A percentile compares a stretch with the other conserved stretches of the same genome.
Conservation (phyloP, 2,797 vertebrate genomes). For the Sarcophilus harrisii region DNA sequence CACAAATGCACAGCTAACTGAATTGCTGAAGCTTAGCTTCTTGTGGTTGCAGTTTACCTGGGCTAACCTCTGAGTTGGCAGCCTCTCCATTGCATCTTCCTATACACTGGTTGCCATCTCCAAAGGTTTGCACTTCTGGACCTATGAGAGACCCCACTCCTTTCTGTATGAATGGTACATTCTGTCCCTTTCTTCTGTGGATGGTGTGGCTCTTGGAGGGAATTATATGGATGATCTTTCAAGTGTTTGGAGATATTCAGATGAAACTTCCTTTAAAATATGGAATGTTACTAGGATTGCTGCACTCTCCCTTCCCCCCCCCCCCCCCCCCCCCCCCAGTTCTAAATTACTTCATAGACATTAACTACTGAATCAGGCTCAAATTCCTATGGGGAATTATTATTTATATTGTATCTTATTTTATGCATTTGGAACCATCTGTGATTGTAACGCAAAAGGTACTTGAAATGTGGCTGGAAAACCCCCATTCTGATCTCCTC, state of each 20-base stretch:
- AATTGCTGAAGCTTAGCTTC: background rate
- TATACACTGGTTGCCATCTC: background rate
- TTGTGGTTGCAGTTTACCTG: background rate
- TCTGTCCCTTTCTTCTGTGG: background rate
- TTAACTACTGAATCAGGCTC: background rate
- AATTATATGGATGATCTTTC: background rate
- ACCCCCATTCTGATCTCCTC: background rate
- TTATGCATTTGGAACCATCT: background rate
- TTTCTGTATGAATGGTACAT: background rate
- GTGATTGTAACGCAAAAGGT: background rate
- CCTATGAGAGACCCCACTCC: background rate
- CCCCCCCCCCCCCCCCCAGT: background rate
- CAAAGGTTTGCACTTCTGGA: background rate
- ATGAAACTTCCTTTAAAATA: background rate
- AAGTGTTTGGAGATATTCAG: background rate
- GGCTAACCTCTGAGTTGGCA: background rate
- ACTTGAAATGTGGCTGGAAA: background rate
- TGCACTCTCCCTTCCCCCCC: background rate
- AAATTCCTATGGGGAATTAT: background rate
- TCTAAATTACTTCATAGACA: background rate
- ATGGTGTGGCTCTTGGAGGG: background rate
- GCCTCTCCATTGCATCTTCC: background rate
- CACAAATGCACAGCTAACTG: background rate
- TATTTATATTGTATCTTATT: background rate
- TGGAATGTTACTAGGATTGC: background rate